These are phyloP conservation scores for Atta cephalotes DNA, from an alignment of 1,140 invertebrate genomes.

Conservation along the genomic window DNA sequence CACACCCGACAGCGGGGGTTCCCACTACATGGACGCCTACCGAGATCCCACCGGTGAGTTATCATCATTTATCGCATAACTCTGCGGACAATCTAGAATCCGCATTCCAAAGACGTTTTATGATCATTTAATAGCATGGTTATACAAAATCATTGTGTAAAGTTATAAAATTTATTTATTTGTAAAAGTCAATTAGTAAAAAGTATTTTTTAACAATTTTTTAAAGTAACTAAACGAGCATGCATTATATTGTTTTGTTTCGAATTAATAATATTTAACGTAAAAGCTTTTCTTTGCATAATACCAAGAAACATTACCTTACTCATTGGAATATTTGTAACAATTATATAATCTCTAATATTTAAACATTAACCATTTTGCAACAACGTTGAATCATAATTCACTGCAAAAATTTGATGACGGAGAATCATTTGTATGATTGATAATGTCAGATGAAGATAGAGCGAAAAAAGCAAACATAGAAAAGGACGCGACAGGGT, in stretches of 20 bases:
- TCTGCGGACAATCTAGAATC: conserved; percentile 8
- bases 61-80: conserved; percentile 71
- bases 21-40: conserved; percentile 94
- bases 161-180: neutral
- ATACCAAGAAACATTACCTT: neutral
- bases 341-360: neutral
- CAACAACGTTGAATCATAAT: neutral
- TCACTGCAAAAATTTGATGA: neutral
- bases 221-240: neutral
- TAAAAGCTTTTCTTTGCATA: neutral
- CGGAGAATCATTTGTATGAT: neutral
- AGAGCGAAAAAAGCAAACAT: conserved; percentile 26
- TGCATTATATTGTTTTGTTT: neutral
- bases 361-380: neutral
- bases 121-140: neutral
- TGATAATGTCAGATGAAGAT: conserved; percentile 22
- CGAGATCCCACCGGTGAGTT: conserved; percentile 92
- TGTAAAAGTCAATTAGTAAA: neutral
- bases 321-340: neutral
- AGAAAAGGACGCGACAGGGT: neutral
- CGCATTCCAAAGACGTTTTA: conserved; percentile 40
- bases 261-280: neutral
- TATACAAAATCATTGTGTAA: neutral
- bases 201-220: neutral
- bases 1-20: conserved; percentile 93